Conservation (phyloP, 2,888 invertebrate genomes). For the Plebejus melissa region DNA sequence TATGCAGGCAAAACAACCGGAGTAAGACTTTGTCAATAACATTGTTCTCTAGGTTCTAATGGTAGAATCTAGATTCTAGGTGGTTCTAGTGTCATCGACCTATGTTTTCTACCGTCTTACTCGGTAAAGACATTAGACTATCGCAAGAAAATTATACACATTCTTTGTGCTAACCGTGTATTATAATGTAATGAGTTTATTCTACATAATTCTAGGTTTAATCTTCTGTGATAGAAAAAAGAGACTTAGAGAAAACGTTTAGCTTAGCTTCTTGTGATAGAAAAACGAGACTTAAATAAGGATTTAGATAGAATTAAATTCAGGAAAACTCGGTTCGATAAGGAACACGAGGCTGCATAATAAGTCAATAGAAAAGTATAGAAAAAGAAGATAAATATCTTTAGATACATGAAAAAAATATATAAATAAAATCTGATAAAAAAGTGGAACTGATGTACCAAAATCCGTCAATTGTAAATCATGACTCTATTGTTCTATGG, state of each 20-base stretch:
- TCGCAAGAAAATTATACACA: not conserved
- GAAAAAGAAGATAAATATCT: too few species aligned
- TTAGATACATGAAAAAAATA: too few species aligned
- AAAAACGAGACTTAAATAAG: too few species aligned
- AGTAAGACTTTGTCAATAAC: not conserved
- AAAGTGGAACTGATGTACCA: not conserved
- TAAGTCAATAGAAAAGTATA: too few species aligned
- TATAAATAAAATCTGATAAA: too few species aligned
- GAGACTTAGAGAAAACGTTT: too few species aligned
- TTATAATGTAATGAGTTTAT: not conserved
- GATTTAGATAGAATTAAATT: too few species aligned
- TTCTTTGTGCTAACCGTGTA: not conserved
- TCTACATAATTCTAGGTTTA: too few species aligned
- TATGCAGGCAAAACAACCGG: conserved; percentile 7
- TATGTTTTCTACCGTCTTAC: not conserved
- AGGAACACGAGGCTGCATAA: too few species aligned
- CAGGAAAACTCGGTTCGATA: too few species aligned
- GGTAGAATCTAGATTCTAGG: not conserved
- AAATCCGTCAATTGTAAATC: not conserved
- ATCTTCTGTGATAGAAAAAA: too few species aligned
- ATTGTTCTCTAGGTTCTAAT: not conserved
- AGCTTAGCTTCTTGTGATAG: too few species aligned
- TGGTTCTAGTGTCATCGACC: not conserved
- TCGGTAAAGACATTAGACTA: not conserved
- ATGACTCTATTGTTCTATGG: not conserved